Evolutionary conservation across 2,797 vertebrate species (phyloP), one percentile per base, ranked within the genome.

Genomic region (Geotrypetes seraphini): DNA sequence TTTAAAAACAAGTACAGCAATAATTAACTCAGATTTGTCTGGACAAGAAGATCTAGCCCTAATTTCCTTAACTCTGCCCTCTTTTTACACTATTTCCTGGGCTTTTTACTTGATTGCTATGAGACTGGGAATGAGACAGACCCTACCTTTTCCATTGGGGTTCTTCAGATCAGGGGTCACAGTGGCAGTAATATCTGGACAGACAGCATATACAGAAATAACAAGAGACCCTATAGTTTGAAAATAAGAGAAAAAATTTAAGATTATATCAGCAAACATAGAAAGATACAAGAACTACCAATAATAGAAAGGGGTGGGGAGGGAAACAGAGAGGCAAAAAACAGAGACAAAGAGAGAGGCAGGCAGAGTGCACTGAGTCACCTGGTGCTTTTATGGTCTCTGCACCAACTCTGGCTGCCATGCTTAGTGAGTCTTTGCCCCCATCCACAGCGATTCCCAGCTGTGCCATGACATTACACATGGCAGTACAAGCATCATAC

Each of bases 341-440:
- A 11, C 11, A 11, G 17, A 5, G 12, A n/a, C n/a, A n/a, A n/a
- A n/a, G n/a, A n/a, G n/a, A n/a, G n/a, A n/a, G n/a, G n/a, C n/a
- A n/a, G n/a, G n/a, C n/a, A n/a, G n/a, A n/a, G n/a, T n/a, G n/a
- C 3, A 5, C 2, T n/a, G 6, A 11, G 53, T 60, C 56, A 95
- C 92, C 92, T 42, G 92, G 92, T 7, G 92, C 91, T 63, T 86
- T 79, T 44, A 94, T 87, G 0, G 88, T 91, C 29, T 92, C 79
- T 2, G 38, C 43, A 7, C 84, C 73, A 1, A 92, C 87, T 3
- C 92, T 71, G 3, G 91, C 91, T 0, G 91, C 93, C 93, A 97
- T 97, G 61, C 91, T 95, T 39, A 97, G 81, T 1, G 92, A 96
- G 63, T 97, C 93, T 36, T 97, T 97, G 50, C 93, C 93, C 0